Evolutionary conservation across 2,888 invertebrate genomes (phyloP), one percentile per base, ranked within the genome.

Genomic region (Leptinotarsa tumamoca): DNA sequence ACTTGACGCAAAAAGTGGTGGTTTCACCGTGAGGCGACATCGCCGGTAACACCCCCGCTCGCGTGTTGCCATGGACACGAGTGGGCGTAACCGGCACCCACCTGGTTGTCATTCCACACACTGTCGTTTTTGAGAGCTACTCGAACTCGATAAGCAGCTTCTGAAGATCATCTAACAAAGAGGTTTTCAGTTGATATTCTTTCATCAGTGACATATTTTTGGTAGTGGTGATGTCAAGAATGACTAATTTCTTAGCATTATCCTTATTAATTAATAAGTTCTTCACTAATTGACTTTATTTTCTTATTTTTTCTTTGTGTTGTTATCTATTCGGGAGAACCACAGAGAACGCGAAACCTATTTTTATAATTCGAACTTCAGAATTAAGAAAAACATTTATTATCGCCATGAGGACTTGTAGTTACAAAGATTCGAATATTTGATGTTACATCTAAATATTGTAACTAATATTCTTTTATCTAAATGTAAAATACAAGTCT

Each of bases 31-130:
- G 83, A 81, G 83, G 84, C 82, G 86, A 84, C 81, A 80, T 79
- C 78, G 73, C 63, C 50, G 52, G 68, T 51, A 68, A 86, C 88
- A 85, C 87, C 86, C 86, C 83, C 85, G 81, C 82, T 81, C 83
- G 83, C 82, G 82, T 83, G 87, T 87, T 84, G 83, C 85, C 84
- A 87, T 87, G 86, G 86, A 82, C 84, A 86, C 85, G 83, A 80
- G 81, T 76, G 82, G 86, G 87, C 86, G 86, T 85, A 83, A 73
- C 69, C 43, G 43, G 67, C 63, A 75, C 82, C 83, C 87, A 87
- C 87, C 87, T 87, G 86, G 85, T 71, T 76, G 76, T 76, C 76
- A 76, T 73, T 76, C 73, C 68, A 61, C 78, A 72, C 73, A 58
- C 72, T 75, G 73, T 73, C 73, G 70, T 73, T 73, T 78, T 75